A percentile compares a stretch with the other conserved stretches of the same genome.
Conservation (phyloP, 2,888 invertebrate species). For the Dynastes grantii region DNA sequence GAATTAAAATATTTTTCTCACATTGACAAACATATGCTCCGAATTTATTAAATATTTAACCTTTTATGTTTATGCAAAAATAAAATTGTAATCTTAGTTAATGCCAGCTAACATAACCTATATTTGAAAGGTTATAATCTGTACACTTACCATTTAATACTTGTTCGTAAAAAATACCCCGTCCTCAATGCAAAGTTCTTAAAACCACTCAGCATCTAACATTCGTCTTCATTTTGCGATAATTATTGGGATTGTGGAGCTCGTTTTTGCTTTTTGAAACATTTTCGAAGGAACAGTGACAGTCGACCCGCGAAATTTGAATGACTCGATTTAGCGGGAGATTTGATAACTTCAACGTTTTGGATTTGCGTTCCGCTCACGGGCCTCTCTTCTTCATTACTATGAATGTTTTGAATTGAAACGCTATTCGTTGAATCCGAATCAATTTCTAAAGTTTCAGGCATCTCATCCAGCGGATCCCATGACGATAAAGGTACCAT, state of each 20-base stretch:
- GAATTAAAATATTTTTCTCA: too few relatives aligned
- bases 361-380: not conserved
- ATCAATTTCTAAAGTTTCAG: conserved; percentile 40
- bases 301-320: conserved; percentile 63
- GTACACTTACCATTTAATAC: conserved; percentile 15
- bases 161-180: not conserved
- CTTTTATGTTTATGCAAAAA: too few relatives aligned
- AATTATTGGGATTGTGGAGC: conserved; percentile 2
- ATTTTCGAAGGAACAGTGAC: conserved; percentile 63
- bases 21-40: too few relatives aligned
- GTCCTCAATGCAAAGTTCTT: not conserved
- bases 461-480: conserved; percentile 67
- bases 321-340: conserved; percentile 49
- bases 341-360: conserved; percentile 44
- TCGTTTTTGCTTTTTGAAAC: conserved; percentile 55
- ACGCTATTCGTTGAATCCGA: conserved; percentile 47
- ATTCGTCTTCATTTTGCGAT: not conserved
- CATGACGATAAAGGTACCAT: conserved; percentile 75
- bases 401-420: conserved; percentile 33
- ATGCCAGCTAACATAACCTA: too few relatives aligned
- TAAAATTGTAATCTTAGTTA: too few relatives aligned
- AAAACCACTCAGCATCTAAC: not conserved
- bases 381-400: conserved; percentile 2
- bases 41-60: too few relatives aligned
- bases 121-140: not conserved